phyloP scores from a whole-genome alignment of 2,113 vertebrate genomes.

The Ageneiosus marmoratus region DNA sequence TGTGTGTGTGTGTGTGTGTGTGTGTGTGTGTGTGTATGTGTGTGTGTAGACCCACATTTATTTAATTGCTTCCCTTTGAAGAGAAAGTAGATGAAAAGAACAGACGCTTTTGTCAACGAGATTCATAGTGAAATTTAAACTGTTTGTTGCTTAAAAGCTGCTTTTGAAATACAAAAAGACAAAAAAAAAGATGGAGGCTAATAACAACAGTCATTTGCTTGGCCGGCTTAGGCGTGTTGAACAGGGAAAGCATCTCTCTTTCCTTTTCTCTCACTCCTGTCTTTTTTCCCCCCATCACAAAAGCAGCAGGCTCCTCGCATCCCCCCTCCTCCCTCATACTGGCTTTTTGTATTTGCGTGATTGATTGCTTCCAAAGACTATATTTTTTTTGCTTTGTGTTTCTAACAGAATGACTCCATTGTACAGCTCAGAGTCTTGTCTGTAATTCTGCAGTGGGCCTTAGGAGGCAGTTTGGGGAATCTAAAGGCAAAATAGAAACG shows the following conservation, averaged over 20 bases:
- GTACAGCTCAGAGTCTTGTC: conserved; percentile 49
- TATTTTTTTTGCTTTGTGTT: conserved; percentile 60
- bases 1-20: conserved; percentile 24
- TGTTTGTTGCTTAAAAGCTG: conserved; percentile 65
- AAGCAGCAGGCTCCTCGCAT: conserved; percentile 44
- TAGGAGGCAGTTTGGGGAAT: conserved; percentile 40
- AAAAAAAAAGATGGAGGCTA: conserved; percentile 57
- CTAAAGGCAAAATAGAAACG: conserved; percentile 44
- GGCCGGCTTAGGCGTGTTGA: conserved; percentile 58
- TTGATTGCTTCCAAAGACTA: conserved; percentile 61
- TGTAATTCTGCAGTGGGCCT: conserved; percentile 34
- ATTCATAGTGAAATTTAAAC: conserved; percentile 64
- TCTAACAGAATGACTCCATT: conserved; percentile 57
- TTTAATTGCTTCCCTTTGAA: conserved; percentile 61
- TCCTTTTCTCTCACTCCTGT: conserved; percentile 7
- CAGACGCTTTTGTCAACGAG: conserved; percentile 42
- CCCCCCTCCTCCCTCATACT: conserved; percentile 48
- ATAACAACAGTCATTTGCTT: conserved; percentile 58
- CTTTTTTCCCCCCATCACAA: conserved; percentile 48
- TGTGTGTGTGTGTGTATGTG: conserved; percentile 33
- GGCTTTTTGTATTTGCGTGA: conserved; percentile 53
- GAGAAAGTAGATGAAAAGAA: conserved; percentile 45
- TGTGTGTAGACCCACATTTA: conserved; percentile 29
- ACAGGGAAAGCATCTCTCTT: conserved; percentile 25
- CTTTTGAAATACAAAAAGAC: conserved; percentile 69